Evolutionary conservation across 2,113 vertebrate species (phyloP).

Genomic region (Melanocharis versteri): DNA sequence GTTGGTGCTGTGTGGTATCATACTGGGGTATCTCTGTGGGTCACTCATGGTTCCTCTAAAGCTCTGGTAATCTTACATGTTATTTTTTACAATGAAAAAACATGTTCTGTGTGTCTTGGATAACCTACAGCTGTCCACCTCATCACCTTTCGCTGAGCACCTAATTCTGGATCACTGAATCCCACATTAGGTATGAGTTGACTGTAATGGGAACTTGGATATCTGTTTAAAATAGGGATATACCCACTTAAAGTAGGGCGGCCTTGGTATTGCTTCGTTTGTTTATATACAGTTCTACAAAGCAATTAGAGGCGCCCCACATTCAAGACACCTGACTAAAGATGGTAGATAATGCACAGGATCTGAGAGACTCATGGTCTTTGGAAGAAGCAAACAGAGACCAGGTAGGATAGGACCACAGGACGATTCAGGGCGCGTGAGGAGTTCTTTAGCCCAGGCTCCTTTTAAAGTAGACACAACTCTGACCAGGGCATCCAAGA

Average conservation of each 20-base stretch:
- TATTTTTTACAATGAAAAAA: not conserved
- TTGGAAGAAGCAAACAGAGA: not conserved
- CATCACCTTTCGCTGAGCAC: not conserved
- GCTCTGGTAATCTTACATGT: not conserved
- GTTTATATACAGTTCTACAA: not conserved
- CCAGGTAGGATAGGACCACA: not conserved
- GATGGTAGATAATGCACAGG: not conserved
- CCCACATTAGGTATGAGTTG: not conserved
- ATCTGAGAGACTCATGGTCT: not conserved
- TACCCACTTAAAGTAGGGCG: not conserved
- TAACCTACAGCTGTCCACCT: not conserved
- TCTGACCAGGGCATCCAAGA: rapidly evolving
- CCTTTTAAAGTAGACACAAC: not conserved
- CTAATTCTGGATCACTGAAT: not conserved
- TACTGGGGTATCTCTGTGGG: rapidly evolving
- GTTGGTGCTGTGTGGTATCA: not conserved
- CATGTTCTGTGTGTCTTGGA: rapidly evolving
- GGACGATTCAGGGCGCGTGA: not conserved
- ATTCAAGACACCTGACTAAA: not conserved
- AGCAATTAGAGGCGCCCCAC: not conserved
- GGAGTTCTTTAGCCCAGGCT: not conserved
- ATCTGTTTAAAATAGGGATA: not conserved
- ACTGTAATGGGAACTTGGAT: not conserved
- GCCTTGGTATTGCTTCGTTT: not conserved
- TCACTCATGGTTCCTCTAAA: not conserved